Evolutionary conservation across 2,797 vertebrate genomes (phyloP).

Genomic region (Leptatherina wallacei): DNA sequence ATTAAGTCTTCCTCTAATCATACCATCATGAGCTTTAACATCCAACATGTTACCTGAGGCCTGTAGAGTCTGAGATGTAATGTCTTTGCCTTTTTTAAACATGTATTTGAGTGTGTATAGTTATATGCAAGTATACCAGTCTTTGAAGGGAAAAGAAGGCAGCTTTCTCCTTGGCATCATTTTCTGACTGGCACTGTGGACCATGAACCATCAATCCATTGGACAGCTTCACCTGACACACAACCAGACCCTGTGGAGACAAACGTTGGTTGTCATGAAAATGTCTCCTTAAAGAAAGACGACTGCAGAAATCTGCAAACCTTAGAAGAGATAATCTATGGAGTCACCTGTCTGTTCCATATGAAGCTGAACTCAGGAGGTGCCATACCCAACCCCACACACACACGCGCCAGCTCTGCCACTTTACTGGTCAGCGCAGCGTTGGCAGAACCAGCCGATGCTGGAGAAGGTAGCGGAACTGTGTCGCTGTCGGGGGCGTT

Average conservation of each 20-base stretch:
- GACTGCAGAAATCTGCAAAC: background rate
- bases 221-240: slow-evolving; percentile 94
- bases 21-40: too few relatives aligned
- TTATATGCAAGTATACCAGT: slow-evolving; percentile 84
- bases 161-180: slow-evolving; percentile 95
- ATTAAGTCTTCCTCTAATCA: too few relatives aligned
- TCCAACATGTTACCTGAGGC: too few relatives aligned
- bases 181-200: slow-evolving; percentile 92
- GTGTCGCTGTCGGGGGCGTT: slow-evolving; percentile 77
- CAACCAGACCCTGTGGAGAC: slow-evolving; percentile 85
- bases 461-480: slow-evolving; percentile 4
- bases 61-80: too few relatives aligned
- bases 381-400: slow-evolving; percentile 89
- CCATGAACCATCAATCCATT: slow-evolving; percentile 93
- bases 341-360: slow-evolving; percentile 89
- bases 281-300: background rate
- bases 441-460: slow-evolving; percentile 25
- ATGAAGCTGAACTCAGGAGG: slow-evolving; percentile 93
- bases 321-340: background rate
- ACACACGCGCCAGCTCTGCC: slow-evolving; percentile 89
- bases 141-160: slow-evolving; percentile 92
- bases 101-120: too few relatives aligned
- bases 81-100: too few relatives aligned
- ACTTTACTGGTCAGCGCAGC: slow-evolving; percentile 82
- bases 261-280: background rate